Evolutionary conservation across 2,888 invertebrate species (phyloP), one percentile per base, ranked within the genome.

Genomic region (Sphaeridia pumilis): DNA sequence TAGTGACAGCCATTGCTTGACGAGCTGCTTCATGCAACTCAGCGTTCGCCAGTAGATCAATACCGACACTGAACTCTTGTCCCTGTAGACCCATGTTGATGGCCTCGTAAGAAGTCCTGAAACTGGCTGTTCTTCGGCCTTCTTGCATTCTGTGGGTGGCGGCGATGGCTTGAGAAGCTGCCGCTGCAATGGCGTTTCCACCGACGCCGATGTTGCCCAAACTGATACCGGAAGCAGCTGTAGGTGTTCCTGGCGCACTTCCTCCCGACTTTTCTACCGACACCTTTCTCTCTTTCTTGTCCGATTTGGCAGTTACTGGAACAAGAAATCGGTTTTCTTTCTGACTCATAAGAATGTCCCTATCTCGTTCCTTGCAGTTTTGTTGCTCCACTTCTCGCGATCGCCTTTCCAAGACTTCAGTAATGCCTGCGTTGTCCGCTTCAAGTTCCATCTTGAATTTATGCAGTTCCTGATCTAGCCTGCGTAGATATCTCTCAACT

Each of bases 391-490:
- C 74, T 67, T 94, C 94, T 48, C 93, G 73, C 0, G 93, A 93
- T 41, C 53, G 46, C 38, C 53, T 54, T 28, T 56, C 95, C 59
- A 97, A 72, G 46, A 89, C 76, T 73, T 95, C 95, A 1, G 97
- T 97, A 50, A 95, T 93, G 2, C 97, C 97, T 66, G 94, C 89
- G 75, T 95, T 92, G 71, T 98, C 98, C 1, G 97, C 97, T 73
- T 98, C 98, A 55, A 98, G 72, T 73, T 98, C 98, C 78, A 94
- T 89, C 73, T 97, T 97, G 72, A 98, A 98, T 71, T 98, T 97
- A 65, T 89, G 86, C 48, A 95, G 73, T 70, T 98, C 98, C 71
- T 57, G 57, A 35, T 57, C 57, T 3, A 57, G 47, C 12, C 54
- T 46, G 21, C 57, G 46, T 26, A 57, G 76, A 74, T 95, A 94